Conservation (phyloP, 2,888 invertebrate genomes). For the Polietes domitor region DNA sequence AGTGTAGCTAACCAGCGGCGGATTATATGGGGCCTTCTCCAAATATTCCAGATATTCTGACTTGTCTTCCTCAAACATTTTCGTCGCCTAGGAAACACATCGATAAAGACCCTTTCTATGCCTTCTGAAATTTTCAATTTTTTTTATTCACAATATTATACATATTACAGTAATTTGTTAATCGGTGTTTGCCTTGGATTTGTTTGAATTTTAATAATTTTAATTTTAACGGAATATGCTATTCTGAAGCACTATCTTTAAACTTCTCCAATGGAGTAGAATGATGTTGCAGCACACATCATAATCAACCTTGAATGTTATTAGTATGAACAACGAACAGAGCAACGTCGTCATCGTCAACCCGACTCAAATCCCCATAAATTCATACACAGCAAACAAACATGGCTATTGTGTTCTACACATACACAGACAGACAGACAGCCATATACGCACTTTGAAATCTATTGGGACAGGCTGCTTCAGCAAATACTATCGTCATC, state of each 20-base stretch:
- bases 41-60: no score
- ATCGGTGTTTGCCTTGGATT: no score
- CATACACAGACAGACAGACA: background rate
- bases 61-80: no score
- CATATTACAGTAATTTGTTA: no score
- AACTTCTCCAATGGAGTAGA: no score
- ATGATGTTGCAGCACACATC: slow-evolving; percentile 14
- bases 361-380: background rate
- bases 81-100: no score
- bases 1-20: background rate
- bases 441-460: background rate
- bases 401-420: background rate
- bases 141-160: no score
- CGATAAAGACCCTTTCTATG: no score
- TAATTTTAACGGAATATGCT: no score
- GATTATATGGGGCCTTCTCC: background rate
- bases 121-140: no score
- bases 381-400: background rate
- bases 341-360: slow-evolving; percentile 24
- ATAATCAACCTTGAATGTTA: slow-evolving; percentile 51
- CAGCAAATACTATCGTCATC: background rate
- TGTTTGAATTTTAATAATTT: no score
- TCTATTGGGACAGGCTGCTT: background rate
- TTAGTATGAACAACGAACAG: slow-evolving; percentile 45
- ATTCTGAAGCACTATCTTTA: no score